These are phyloP conservation scores for Cuniculus paca DNA, from an alignment of 2,797 vertebrate species.

Conservation along the genomic window DNA sequence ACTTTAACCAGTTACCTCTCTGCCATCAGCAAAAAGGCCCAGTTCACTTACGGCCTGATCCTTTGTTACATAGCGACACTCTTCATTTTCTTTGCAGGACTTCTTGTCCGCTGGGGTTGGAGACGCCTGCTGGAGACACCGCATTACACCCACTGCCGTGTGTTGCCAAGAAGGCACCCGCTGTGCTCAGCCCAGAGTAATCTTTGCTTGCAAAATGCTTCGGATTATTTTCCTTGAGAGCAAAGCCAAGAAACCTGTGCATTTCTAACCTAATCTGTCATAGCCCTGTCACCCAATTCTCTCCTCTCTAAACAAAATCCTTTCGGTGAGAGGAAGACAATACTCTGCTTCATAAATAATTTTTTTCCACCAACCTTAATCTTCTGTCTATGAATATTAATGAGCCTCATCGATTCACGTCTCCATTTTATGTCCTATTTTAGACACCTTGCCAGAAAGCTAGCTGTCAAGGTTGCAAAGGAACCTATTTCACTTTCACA, in stretches of 20 bases:
- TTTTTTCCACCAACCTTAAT: conserved; percentile 72
- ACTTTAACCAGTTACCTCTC: not conserved
- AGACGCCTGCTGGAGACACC: not conserved
- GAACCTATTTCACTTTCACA: conserved; percentile 50
- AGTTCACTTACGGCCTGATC: not conserved
- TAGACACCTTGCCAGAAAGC: conserved; percentile 73
- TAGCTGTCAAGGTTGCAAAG: conserved; percentile 67
- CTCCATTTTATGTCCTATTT: conserved; percentile 73
- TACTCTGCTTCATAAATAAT: conserved; percentile 73
- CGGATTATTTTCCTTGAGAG: conserved; percentile 56
- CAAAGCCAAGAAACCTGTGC: conserved; percentile 64
- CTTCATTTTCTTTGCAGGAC: not conserved
- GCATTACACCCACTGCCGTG: not conserved
- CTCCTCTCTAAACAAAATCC: conserved; percentile 72
- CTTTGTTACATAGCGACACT: conserved; percentile 53
- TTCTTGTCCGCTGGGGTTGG: not conserved
- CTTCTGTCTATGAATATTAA: conserved; percentile 80
- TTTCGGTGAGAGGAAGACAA: conserved; percentile 73
- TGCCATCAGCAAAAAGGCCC: not conserved
- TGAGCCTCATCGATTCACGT: conserved; percentile 72
- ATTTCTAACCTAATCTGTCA: conserved; percentile 53
- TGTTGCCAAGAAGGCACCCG: not conserved
- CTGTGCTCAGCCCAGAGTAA: not conserved
- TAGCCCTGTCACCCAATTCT: conserved; percentile 10
- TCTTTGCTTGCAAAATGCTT: conserved; percentile 50